Evolutionary conservation across 1,140 invertebrate genomes (phyloP).

Genomic region (Ectropis grisescens): DNA sequence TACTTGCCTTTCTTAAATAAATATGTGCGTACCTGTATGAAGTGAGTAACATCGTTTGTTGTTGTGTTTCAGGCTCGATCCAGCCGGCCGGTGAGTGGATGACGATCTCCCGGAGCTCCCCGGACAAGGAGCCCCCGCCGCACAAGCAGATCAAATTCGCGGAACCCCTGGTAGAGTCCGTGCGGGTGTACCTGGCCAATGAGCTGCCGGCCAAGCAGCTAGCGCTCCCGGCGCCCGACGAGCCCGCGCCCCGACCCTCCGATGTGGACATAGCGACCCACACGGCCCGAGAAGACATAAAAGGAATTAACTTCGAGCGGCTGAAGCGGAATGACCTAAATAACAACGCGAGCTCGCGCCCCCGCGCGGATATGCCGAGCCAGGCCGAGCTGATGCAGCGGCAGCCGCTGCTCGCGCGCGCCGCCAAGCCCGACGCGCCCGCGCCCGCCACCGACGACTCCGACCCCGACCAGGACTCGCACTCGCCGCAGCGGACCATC

Average conservation of each 20-base stretch:
- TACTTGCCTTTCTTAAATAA: too few species aligned
- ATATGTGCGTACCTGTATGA: too few species aligned
- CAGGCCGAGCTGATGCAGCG: slow-evolving; percentile 66
- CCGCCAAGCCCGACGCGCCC: slow-evolving; percentile 48
- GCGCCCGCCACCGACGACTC: slow-evolving; percentile 57
- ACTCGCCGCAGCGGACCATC: slow-evolving; percentile 40
- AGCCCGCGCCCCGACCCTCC: slow-evolving; percentile 28
- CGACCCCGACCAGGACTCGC: slow-evolving; percentile 57
- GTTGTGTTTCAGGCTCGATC: slow-evolving; percentile 59
- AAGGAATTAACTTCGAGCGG: slow-evolving; percentile 58
- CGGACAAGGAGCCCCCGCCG: slow-evolving; percentile 49
- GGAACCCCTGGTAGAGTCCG: slow-evolving; percentile 62
- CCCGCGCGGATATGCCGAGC: slow-evolving; percentile 49
- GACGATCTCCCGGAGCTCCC: slow-evolving; percentile 61
- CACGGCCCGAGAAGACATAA: slow-evolving; percentile 50
- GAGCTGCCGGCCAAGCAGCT: slow-evolving; percentile 55
- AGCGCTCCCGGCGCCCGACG: slow-evolving; percentile 25
- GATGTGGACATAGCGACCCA: slow-evolving; percentile 50
- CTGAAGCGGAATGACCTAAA: slow-evolving; percentile 66
- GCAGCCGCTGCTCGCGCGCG: slow-evolving; percentile 63
- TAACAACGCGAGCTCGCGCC: slow-evolving; percentile 47
- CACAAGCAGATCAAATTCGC: slow-evolving; percentile 52
- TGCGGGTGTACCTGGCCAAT: slow-evolving; percentile 60
- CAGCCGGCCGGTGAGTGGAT: slow-evolving; percentile 66
- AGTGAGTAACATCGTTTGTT: too few species aligned